phyloP scores from a whole-genome alignment of 2,113 vertebrate genomes.

The Platysteira castanea region DNA sequence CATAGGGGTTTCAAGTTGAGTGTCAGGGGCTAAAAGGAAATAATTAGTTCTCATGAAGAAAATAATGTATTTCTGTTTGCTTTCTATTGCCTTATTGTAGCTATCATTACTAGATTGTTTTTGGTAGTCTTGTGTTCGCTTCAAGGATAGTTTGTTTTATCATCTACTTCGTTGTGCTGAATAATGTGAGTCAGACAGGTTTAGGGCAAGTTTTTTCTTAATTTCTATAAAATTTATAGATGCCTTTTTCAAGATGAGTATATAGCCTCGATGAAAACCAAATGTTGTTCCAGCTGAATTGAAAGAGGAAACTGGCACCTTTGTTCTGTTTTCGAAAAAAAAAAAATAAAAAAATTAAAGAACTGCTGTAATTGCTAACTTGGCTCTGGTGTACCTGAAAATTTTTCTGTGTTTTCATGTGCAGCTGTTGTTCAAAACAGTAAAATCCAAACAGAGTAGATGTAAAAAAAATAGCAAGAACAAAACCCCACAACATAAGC shows the following conservation, averaged over 20 bases:
- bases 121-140: background rate
- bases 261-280: background rate
- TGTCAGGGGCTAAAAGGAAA: background rate
- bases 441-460: background rate
- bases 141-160: background rate
- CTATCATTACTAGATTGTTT: background rate
- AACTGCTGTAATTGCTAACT: background rate
- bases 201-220: background rate
- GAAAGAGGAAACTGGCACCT: background rate
- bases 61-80: background rate
- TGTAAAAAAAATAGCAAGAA: background rate
- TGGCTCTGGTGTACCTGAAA: background rate
- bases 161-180: background rate
- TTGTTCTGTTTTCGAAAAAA: background rate
- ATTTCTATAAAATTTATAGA: background rate
- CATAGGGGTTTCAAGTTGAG: background rate
- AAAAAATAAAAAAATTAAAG: background rate
- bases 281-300: background rate
- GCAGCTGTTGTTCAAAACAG: background rate
- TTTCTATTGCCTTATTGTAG: background rate
- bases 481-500: background rate
- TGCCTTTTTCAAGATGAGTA: background rate
- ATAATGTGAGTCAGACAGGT: background rate
- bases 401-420: background rate
- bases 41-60: background rate